Percentiles rank a stretch among this genome's conserved stretches.
Conservation (phyloP, 2,113 vertebrate genomes). For the Diadophis punctatus region DNA sequence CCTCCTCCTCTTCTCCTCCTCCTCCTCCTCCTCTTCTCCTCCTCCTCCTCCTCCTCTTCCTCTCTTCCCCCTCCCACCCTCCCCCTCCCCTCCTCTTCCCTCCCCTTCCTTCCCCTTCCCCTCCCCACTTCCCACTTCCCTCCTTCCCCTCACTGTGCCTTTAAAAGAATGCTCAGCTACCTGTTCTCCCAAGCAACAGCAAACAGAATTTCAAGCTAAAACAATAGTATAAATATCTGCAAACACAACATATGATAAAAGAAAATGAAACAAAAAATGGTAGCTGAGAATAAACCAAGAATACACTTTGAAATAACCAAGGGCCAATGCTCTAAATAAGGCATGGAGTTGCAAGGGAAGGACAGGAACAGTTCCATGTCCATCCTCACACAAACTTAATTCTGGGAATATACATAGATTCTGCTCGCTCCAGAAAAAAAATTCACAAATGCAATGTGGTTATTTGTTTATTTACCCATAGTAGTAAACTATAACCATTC, state of each 20-base stretch:
- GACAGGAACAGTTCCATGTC: neutral
- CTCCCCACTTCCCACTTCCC: too few relatives aligned
- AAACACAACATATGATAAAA: neutral
- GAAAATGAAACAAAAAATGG: neutral
- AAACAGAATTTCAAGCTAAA: neutral
- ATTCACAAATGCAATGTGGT: neutral
- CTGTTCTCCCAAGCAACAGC: too few relatives aligned
- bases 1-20: too few relatives aligned
- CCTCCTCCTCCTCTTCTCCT: too few relatives aligned
- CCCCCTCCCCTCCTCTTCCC: fast-evolving
- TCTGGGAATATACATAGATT: neutral
- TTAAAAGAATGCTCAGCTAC: too few relatives aligned
- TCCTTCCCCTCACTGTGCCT: too few relatives aligned
- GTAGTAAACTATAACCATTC: neutral
- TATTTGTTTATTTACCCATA: neutral
- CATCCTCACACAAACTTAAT: neutral
- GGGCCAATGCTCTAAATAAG: neutral
- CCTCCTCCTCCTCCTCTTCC: too few relatives aligned
- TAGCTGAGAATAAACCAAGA: neutral
- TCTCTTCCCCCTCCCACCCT: too few relatives aligned
- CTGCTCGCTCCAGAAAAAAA: too few relatives aligned
- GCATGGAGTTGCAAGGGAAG: neutral
- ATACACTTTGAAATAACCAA: neutral
- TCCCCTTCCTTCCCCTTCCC: too few relatives aligned
- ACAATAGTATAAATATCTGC: neutral